phyloP scores from a whole-genome alignment of 2,797 vertebrate genomes.

The Acrocephalus scirpaceus region DNA sequence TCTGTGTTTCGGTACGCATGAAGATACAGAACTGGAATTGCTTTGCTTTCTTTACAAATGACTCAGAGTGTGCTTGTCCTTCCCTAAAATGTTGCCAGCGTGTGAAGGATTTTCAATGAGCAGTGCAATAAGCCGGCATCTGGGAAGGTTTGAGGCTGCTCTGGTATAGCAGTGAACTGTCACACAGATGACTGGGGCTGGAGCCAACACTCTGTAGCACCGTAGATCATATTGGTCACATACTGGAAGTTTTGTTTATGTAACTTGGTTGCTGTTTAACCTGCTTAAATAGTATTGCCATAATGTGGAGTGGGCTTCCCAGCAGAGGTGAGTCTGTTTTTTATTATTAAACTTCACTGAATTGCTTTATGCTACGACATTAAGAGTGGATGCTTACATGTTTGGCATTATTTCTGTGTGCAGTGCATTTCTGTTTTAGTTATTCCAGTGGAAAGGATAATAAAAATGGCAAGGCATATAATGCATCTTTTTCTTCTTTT shows the following conservation, averaged over 20 bases:
- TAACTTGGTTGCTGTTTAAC: constrained; percentile 74
- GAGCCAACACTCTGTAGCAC: constrained; percentile 73
- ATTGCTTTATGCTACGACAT: constrained; percentile 44
- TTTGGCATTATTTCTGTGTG: constrained; percentile 51
- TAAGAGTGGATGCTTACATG: constrained; percentile 16
- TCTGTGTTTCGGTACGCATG: constrained; percentile 69
- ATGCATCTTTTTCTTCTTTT: constrained; percentile 28
- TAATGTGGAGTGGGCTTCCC: constrained; percentile 87
- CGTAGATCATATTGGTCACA: constrained; percentile 69
- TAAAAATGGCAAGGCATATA: constrained; percentile 25
- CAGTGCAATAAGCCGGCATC: constrained; percentile 79
- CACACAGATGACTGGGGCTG: constrained; percentile 77
- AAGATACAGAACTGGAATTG: constrained; percentile 81
- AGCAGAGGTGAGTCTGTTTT: constrained; percentile 83
- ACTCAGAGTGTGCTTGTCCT: constrained; percentile 81
- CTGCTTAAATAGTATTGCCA: constrained; percentile 67
- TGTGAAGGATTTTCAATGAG: constrained; percentile 86
- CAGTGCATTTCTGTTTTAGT: constrained; percentile 41
- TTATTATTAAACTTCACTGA: constrained; percentile 71
- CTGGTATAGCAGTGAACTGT: constrained; percentile 76
- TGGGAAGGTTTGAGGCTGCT: constrained; percentile 77
- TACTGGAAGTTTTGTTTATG: constrained; percentile 80
- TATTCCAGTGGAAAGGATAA: not conserved
- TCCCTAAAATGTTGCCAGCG: constrained; percentile 83
- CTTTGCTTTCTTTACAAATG: constrained; percentile 85